Conservation (phyloP, 1,140 invertebrate genomes). For the Neodiprion virginianus region DNA sequence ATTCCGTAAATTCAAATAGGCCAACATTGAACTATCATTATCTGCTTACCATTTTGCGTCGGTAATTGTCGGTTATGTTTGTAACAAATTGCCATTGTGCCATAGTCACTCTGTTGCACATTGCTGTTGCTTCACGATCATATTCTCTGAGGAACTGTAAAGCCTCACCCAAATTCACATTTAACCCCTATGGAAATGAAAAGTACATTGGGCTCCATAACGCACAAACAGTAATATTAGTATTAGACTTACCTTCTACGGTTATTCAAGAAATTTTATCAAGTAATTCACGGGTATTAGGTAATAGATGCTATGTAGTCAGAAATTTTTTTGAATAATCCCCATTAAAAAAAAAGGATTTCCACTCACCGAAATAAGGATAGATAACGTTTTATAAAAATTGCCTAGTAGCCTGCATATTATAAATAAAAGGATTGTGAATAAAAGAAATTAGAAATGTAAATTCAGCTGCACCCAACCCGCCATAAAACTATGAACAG, state of each 20-base stretch:
- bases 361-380: background rate
- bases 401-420: slow-evolving; percentile 22
- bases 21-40: slow-evolving; percentile 7
- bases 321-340: background rate
- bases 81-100: slow-evolving; percentile 81
- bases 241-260: too few relatives aligned
- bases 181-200: slow-evolving; percentile 66
- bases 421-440: background rate
- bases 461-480: slow-evolving; percentile 24
- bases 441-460: slow-evolving; percentile 30
- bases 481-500: slow-evolving; percentile 31
- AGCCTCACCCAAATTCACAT: slow-evolving; percentile 73
- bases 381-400: background rate
- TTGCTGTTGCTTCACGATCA: slow-evolving; percentile 73
- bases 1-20: background rate
- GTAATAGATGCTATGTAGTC: too few relatives aligned
- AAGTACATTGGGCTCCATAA: background rate
- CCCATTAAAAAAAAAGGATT: background rate
- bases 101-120: slow-evolving; percentile 74
- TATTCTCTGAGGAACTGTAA: slow-evolving; percentile 76
- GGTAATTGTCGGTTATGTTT: slow-evolving; percentile 78
- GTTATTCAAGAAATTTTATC: too few relatives aligned
- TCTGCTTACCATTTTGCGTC: slow-evolving; percentile 68
- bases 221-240: too few relatives aligned
- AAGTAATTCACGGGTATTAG: too few relatives aligned